phyloP scores from a whole-genome alignment of 2,888 invertebrate species.

The Petrolisthes cinctipes region DNA sequence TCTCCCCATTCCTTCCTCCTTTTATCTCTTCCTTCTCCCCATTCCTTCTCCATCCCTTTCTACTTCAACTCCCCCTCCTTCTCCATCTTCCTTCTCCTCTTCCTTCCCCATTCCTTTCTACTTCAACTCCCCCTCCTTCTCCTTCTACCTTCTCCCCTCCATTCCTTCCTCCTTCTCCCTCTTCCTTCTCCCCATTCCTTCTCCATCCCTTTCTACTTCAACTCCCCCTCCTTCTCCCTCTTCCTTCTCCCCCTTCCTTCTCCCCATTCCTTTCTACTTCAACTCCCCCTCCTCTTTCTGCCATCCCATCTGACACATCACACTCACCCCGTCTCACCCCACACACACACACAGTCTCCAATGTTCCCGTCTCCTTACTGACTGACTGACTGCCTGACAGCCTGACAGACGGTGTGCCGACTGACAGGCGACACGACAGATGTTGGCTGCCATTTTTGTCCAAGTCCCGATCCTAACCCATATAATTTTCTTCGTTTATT shows the following conservation, averaged over 20 bases:
- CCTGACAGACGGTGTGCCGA: neutral
- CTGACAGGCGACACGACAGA: neutral
- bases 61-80: neutral
- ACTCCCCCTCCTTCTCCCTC: neutral
- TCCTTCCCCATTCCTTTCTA: neutral
- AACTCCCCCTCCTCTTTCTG: neutral
- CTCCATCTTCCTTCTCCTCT: neutral
- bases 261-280: neutral
- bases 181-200: neutral
- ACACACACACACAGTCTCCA: too few relatives aligned
- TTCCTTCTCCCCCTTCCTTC: neutral
- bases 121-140: neutral
- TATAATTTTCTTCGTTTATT: neutral
- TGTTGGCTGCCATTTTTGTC: constrained; percentile 3
- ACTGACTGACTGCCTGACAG: neutral
- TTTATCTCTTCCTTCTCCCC: neutral
- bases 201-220: neutral
- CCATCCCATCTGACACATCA: too few relatives aligned
- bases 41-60: neutral
- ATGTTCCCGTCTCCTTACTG: neutral
- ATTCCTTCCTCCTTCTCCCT: neutral
- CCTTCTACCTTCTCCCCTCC: neutral
- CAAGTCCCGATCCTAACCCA: neutral
- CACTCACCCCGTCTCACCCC: too few relatives aligned
- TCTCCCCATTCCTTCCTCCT: neutral